Conservation (phyloP, 2,113 vertebrate species). For the Gracilinanus agilis region DNA sequence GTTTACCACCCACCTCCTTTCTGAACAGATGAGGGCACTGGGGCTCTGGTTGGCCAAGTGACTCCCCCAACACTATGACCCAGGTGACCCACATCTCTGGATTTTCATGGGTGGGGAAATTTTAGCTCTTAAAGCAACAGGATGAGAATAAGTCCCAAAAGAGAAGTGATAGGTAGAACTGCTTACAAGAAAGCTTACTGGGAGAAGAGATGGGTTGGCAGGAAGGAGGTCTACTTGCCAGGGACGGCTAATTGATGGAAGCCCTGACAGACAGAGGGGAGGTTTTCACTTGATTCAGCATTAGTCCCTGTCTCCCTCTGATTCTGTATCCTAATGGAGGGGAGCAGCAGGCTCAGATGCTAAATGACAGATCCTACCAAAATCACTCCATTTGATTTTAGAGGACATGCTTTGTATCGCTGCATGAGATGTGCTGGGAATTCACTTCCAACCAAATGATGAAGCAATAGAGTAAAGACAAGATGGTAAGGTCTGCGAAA, state of each 20-base stretch:
- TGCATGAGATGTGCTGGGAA: not conserved
- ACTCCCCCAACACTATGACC: not conserved
- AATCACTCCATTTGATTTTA: not conserved
- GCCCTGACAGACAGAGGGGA: not conserved
- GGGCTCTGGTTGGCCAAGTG: not conserved
- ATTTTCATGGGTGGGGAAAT: not conserved
- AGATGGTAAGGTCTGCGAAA: not conserved
- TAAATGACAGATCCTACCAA: too few species aligned
- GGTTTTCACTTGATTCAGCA: too few species aligned
- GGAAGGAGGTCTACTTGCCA: not conserved
- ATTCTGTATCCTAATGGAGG: not conserved
- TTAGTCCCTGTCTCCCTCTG: not conserved
- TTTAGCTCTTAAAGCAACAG: not conserved
- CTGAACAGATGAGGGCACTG: not conserved
- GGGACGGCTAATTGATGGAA: not conserved
- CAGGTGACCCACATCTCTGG: not conserved
- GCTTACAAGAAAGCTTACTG: not conserved
- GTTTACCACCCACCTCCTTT: not conserved
- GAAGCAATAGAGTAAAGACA: not conserved
- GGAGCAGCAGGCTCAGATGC: not conserved
- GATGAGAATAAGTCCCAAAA: not conserved
- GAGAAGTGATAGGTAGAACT: not conserved
- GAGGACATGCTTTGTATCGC: not conserved
- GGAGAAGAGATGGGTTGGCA: not conserved
- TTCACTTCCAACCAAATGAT: slow-evolving; percentile 9